These are phyloP conservation scores for Cardiocondyla obscurior DNA, from an alignment of 1,140 invertebrate species.

Conservation along the genomic window DNA sequence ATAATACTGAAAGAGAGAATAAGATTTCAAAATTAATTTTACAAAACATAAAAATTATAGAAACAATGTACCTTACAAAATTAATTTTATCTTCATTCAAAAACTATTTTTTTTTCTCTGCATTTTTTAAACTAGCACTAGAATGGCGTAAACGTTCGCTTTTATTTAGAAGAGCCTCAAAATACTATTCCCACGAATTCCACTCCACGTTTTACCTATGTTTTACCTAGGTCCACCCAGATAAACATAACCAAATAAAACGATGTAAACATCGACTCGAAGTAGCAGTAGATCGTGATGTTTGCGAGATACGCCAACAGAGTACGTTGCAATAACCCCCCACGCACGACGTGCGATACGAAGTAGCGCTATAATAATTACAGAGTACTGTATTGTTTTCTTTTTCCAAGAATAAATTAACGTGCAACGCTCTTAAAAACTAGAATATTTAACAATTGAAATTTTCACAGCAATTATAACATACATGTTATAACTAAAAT, in stretches of 20 bases:
- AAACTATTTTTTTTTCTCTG: background rate
- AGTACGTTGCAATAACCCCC: background rate
- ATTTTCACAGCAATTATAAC: background rate
- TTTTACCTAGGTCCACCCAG: too few relatives aligned
- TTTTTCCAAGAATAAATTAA: slow-evolving; percentile 2
- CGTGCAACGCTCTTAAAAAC: background rate
- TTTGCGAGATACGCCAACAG: background rate
- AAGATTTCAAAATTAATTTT: background rate
- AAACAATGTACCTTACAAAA: background rate
- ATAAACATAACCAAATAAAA: slow-evolving; percentile 1
- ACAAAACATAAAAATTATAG: background rate
- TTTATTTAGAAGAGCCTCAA: background rate
- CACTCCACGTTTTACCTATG: too few relatives aligned
- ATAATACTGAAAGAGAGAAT: background rate
- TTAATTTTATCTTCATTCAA: background rate
- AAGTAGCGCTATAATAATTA: background rate
- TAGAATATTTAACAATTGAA: background rate
- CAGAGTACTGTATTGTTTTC: background rate
- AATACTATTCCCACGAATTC: background rate
- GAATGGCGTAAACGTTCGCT: background rate
- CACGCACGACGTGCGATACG: background rate
- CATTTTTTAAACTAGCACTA: background rate
- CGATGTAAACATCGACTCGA: background rate
- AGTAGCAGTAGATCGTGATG: background rate
- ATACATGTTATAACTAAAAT: too few relatives aligned